These are phyloP conservation scores for Himantopus leucocephalus DNA, from an alignment of 2,113 vertebrate species.

Conservation along the genomic window DNA sequence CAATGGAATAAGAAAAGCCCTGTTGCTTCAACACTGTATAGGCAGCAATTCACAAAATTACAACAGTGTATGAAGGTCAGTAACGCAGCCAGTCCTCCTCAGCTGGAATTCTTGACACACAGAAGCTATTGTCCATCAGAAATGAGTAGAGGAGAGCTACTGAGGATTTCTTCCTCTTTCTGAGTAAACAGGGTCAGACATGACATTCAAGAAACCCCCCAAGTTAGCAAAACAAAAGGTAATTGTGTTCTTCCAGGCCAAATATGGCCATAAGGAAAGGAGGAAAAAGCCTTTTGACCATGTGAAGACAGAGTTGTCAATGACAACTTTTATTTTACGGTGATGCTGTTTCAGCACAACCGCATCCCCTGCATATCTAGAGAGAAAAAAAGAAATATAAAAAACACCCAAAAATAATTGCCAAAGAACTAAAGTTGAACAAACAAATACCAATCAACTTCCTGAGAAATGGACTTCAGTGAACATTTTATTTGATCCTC, in stretches of 20 bases:
- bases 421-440: not conserved
- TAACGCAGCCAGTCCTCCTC: constrained; percentile 39
- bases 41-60: not conserved
- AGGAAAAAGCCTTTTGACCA: constrained; percentile 5
- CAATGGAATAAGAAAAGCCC: constrained; percentile 39
- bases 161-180: constrained; percentile 35
- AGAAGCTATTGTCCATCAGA: constrained; percentile 32
- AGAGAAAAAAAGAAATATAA: too few species aligned
- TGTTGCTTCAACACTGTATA: not conserved
- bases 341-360: constrained; percentile 16
- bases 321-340: not conserved
- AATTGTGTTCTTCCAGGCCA: constrained; percentile 21
- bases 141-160: not conserved
- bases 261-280: not conserved
- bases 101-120: constrained; percentile 58
- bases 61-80: constrained; percentile 53
- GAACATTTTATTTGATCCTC: not conserved
- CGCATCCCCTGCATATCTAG: not conserved
- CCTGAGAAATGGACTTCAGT: not conserved
- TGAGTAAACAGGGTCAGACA: constrained; percentile 44
- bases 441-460: not conserved
- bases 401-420: not conserved
- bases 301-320: not conserved
- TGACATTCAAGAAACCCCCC: not conserved
- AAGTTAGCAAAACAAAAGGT: constrained; percentile 35